A percentile compares a stretch with the other conserved stretches of the same genome.
phyloP scores from a whole-genome alignment of 2,888 invertebrate genomes.

The Ichneumoninae sp. region DNA sequence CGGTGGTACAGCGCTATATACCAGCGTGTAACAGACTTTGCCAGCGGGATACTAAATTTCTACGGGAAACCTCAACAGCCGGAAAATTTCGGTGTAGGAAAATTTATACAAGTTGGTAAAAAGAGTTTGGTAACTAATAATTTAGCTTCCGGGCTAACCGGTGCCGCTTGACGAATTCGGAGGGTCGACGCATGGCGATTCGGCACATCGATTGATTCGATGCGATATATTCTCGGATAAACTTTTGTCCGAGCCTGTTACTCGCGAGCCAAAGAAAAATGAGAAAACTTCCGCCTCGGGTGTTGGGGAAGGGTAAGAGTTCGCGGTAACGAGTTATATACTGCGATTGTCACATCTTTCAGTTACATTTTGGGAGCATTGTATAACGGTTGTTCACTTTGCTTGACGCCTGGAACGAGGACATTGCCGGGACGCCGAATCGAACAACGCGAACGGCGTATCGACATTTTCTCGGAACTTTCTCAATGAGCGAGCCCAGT shows the following conservation, averaged over 20 bases:
- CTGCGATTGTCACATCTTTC: constrained; percentile 39
- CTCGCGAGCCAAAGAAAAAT: constrained; percentile 77
- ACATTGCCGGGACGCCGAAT: background rate
- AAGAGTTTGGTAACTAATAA: constrained; percentile 57
- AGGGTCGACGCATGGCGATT: constrained; percentile 32
- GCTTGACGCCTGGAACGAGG: background rate
- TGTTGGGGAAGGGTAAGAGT: constrained; percentile 29
- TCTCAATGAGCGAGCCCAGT: background rate
- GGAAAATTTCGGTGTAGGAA: background rate
- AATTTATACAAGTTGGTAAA: background rate
- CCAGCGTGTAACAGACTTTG: constrained; percentile 16
- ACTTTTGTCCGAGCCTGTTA: constrained; percentile 75
- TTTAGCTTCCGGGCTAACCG: constrained; percentile 41
- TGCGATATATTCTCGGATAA: constrained; percentile 80
- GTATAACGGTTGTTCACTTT: background rate
- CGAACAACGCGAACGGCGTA: background rate
- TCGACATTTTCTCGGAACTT: constrained; percentile 16
- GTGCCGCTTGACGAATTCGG: constrained; percentile 5
- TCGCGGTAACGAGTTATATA: constrained; percentile 35
- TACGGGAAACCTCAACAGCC: background rate
- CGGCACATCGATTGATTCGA: constrained; percentile 81
- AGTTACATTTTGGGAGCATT: constrained; percentile 3
- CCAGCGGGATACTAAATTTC: constrained; percentile 15
- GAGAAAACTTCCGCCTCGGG: constrained; percentile 80
- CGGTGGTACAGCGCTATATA: background rate